Conservation (phyloP, 2,113 vertebrate genomes). For the Heterochromis multidens region DNA sequence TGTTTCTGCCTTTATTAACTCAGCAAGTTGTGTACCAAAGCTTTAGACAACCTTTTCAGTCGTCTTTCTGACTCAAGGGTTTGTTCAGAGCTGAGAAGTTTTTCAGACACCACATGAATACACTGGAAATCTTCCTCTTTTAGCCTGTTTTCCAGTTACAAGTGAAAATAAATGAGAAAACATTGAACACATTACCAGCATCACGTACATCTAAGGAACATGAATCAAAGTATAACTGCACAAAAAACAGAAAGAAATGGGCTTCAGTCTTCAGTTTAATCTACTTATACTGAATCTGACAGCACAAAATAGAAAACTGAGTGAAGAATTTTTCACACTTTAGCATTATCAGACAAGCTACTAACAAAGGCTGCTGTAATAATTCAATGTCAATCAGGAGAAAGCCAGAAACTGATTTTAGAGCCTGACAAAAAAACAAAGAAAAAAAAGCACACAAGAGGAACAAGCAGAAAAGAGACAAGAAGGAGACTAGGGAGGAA, state of each 20-base stretch:
- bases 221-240: neutral
- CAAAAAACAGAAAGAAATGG: neutral
- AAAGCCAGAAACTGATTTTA: no score
- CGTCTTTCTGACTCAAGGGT: neutral
- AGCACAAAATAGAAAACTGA: neutral
- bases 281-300: neutral
- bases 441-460: neutral
- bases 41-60: neutral
- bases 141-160: neutral
- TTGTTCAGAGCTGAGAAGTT: neutral
- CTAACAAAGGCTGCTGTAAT: neutral
- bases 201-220: neutral
- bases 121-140: neutral
- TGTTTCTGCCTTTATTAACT: neutral
- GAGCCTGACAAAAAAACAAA: neutral
- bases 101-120: neutral
- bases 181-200: neutral
- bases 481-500: neutral
- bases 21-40: no score
- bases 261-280: neutral
- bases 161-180: neutral
- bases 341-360: neutral
- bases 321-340: accelerated
- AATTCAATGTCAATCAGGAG: neutral
- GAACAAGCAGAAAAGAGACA: accelerated